Evolutionary conservation across 1,140 invertebrate genomes (phyloP), one percentile per base, ranked within the genome.

Genomic region (Zaprionus lachaisei): DNA sequence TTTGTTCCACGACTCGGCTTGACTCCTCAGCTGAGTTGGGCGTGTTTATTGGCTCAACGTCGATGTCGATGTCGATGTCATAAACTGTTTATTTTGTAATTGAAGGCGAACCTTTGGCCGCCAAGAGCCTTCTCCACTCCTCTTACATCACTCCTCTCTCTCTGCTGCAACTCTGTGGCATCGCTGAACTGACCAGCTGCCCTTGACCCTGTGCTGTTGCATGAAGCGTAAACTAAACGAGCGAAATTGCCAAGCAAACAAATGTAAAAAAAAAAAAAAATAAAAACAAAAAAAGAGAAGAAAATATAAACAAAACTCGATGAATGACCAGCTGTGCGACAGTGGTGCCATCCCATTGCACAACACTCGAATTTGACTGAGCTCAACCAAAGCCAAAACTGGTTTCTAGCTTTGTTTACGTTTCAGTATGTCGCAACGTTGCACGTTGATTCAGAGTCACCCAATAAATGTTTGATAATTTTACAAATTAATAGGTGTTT

Each of bases 191-290:
- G 37, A 80, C 73, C 37, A 49, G 81, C 58, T 64, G 84, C 86
- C 84, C 84, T 89, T 89, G 84, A 89, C 84, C 85, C 81, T 81
- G 49, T 44, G 47, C 11, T 66, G 51, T 54, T 47, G 69, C 60
- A 64, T 75, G 68, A 72, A 77, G 73, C 69, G 69, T 72, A 71
- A 76, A 71, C 60, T 37, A 34, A 66, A 77, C 64, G 62, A 76
- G 41, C 60, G 26, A 34, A 66, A 77, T 72, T 67, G 60, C 54
- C 77, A 83, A 31, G 56, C 61, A 65, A 44, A 60, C 61, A 67
- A 47, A 26, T 54, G 56, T 62, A 57, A 34, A 49, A 28, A 57
- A 24, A 17, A 34, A 56, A 65, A 63, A 41, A 49, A 63, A 28
- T 58, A 49, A 41, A 41, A 20, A 66, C n/a, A 20, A n/a, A 68